phyloP scores from a whole-genome alignment of 2,888 invertebrate genomes.

The Machimus atricapillus region DNA sequence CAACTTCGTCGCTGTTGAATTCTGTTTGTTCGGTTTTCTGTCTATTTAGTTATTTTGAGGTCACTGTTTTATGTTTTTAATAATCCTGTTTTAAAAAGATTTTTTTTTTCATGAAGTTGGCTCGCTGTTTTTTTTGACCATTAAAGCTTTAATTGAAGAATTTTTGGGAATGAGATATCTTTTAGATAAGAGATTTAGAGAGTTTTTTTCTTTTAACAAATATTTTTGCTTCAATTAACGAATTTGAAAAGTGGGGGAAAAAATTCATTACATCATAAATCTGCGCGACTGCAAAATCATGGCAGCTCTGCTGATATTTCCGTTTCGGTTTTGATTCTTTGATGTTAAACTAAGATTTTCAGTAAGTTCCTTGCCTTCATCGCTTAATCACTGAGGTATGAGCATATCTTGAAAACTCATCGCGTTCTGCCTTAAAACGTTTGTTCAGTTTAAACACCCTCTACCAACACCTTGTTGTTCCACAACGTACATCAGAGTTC shows the following conservation, averaged over 20 bases:
- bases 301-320: background rate
- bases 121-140: background rate
- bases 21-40: too few relatives aligned
- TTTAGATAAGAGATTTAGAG: background rate
- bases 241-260: background rate
- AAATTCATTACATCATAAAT: background rate
- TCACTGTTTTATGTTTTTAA: too few relatives aligned
- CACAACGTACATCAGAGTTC: background rate
- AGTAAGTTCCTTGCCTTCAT: background rate
- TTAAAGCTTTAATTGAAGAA: background rate
- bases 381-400: background rate
- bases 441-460: background rate
- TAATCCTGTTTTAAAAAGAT: too few relatives aligned
- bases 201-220: background rate
- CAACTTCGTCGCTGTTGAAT: too few relatives aligned
- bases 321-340: conserved; percentile 4
- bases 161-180: background rate
- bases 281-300: background rate
- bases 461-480: background rate
- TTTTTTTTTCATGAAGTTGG: background rate
- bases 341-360: background rate
- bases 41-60: too few relatives aligned
- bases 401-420: background rate
- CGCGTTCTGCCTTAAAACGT: background rate
- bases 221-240: background rate